Percentiles rank a stretch among this genome's conserved stretches.
Evolutionary conservation across 1,140 invertebrate species (phyloP).

Genomic region (Littorina saxatilis): DNA sequence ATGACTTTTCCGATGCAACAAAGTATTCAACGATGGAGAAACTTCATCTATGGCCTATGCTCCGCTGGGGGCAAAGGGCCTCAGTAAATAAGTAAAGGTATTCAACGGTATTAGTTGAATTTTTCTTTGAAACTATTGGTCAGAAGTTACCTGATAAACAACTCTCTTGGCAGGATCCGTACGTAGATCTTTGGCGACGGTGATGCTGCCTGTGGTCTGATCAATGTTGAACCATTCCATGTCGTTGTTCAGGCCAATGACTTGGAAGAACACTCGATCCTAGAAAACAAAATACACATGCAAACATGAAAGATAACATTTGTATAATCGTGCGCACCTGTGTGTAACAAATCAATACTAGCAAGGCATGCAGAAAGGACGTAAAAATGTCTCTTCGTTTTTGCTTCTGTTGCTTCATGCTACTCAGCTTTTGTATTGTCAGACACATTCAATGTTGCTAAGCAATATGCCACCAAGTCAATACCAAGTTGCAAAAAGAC

Average conservation of each 20-base stretch:
- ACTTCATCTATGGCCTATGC: too few relatives aligned
- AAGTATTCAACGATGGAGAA: too few relatives aligned
- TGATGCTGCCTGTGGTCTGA: constrained; percentile 47
- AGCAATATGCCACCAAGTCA: too few relatives aligned
- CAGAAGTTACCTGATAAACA: constrained; percentile 45
- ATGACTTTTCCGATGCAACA: too few relatives aligned
- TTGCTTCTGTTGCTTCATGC: too few relatives aligned
- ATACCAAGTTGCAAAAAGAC: too few relatives aligned
- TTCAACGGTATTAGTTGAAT: too few relatives aligned
- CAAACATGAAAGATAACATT: too few relatives aligned
- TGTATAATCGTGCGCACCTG: neutral
- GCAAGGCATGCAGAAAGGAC: neutral
- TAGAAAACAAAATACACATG: neutral
- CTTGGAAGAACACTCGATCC: constrained; percentile 43
- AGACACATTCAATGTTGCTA: neutral
- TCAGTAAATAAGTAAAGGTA: too few relatives aligned
- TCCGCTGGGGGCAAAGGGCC: too few relatives aligned
- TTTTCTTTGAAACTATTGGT: too few relatives aligned
- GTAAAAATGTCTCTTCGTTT: neutral
- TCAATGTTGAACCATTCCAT: constrained; percentile 63
- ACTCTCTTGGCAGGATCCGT: constrained; percentile 36
- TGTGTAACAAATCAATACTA: neutral
- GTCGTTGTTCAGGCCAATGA: constrained; percentile 54
- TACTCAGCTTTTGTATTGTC: neutral
- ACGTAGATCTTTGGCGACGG: constrained; percentile 49